Evolutionary conservation across 1,140 invertebrate species (phyloP).

Genomic region (Drosophila chauvacae): DNA sequence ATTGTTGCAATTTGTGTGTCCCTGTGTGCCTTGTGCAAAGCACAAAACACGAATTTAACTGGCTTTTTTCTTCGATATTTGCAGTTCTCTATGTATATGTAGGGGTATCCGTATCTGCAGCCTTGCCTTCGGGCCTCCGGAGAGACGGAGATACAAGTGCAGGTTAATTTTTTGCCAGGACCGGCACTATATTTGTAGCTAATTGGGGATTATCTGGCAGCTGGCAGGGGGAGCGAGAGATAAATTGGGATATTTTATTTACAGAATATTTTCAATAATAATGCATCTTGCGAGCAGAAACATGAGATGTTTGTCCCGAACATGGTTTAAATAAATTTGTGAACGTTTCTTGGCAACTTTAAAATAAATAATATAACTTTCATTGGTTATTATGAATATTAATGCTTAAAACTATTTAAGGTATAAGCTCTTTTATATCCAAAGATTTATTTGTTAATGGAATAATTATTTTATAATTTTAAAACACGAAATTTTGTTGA

Average conservation of each 20-base stretch:
- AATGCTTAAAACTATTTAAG: not conserved
- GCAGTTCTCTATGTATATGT: constrained; percentile 1
- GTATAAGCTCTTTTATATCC: not conserved
- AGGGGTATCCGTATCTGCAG: constrained; percentile 28
- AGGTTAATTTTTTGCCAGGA: constrained; percentile 8
- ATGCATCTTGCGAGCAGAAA: not conserved
- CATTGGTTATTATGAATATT: not conserved
- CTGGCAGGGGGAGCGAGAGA: not conserved
- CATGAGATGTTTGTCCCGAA: not conserved
- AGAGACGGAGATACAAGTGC: constrained; percentile 41
- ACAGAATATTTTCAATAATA: not conserved
- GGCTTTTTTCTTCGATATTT: constrained; percentile 32
- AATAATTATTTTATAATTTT: not conserved
- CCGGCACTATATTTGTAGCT: constrained; percentile 65
- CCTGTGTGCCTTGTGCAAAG: constrained; percentile 42
- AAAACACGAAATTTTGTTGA: not conserved
- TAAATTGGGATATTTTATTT: constrained; percentile 1
- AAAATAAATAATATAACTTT: not conserved
- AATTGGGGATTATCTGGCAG: constrained; percentile 66
- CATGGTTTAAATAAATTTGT: not conserved
- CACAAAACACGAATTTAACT: constrained; percentile 72
- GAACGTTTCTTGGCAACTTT: not conserved
- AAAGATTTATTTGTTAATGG: not conserved
- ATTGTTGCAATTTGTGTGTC: constrained; percentile 24
- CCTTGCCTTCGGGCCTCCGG: constrained; percentile 28